Conservation (phyloP, 2,797 vertebrate species). For the Enteromius unitaeniatus region DNA sequence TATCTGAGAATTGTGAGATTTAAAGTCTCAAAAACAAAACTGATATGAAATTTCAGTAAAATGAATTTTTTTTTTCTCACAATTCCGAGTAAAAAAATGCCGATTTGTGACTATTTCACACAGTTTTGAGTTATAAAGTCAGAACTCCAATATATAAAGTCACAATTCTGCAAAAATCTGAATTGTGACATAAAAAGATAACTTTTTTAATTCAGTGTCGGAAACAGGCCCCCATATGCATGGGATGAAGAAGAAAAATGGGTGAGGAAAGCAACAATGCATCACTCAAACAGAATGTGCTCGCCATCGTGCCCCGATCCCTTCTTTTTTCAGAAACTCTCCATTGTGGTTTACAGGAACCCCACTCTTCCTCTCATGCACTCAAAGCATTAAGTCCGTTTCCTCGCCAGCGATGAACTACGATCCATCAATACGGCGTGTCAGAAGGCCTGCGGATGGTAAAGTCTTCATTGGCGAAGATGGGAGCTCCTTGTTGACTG, state of each 20-base stretch:
- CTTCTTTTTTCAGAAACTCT: conserved; percentile 56
- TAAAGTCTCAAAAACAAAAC: too few relatives aligned
- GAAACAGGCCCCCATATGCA: too few relatives aligned
- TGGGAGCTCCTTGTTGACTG: conserved; percentile 57
- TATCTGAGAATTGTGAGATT: too few relatives aligned
- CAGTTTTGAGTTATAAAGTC: too few relatives aligned
- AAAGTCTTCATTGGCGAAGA: conserved; percentile 57
- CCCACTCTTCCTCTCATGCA: conserved; percentile 55
- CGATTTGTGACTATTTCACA: too few relatives aligned
- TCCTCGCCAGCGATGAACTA: conserved; percentile 39
- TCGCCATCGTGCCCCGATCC: conserved; percentile 16
- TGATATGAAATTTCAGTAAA: too few relatives aligned
- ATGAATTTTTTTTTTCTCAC: too few relatives aligned
- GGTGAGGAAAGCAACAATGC: conserved; percentile 22
- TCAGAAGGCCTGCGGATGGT: conserved; percentile 51
- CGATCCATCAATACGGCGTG: conserved; percentile 57
- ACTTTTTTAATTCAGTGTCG: too few relatives aligned
- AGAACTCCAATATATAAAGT: too few relatives aligned
- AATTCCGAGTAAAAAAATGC: too few relatives aligned
- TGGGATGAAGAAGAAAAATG: conserved; percentile 20
- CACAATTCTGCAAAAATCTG: too few relatives aligned
- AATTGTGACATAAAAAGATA: too few relatives aligned
- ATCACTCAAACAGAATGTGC: conserved; percentile 29
- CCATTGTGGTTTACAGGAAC: conserved; percentile 56
- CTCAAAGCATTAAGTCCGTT: conserved; percentile 58